Evolutionary conservation across 1,140 invertebrate species (phyloP).

Genomic region (Microplitis mediator): DNA sequence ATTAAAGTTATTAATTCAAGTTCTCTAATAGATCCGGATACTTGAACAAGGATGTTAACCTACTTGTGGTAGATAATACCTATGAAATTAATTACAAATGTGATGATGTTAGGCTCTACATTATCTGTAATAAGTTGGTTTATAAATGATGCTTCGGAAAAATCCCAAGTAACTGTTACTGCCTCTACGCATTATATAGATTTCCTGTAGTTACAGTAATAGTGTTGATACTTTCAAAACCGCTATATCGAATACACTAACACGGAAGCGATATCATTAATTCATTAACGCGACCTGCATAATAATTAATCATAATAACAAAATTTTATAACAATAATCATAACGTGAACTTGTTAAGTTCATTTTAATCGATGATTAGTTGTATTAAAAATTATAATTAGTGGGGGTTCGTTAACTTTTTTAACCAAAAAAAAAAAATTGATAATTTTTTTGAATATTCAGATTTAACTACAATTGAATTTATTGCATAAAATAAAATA

Average conservation of each 20-base stretch:
- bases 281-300: conserved; percentile 16
- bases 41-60: conserved; percentile 33
- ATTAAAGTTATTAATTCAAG: no score
- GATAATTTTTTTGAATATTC: no score
- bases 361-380: no score
- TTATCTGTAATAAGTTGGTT: neutral
- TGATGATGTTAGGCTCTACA: no score
- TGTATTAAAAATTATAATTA: no score
- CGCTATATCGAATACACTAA: conserved; percentile 16
- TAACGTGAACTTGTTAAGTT: no score
- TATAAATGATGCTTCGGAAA: neutral
- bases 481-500: conserved; percentile 11
- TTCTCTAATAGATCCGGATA: no score
- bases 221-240: conserved; percentile 37
- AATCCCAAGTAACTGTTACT: conserved; percentile 26
- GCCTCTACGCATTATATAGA: conserved; percentile 33
- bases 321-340: no score
- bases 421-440: no score
- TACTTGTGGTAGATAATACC: conserved; percentile 37
- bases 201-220: conserved; percentile 47
- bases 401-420: no score
- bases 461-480: no score
- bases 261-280: conserved; percentile 17
- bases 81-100: neutral
- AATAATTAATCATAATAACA: neutral